Evolutionary conservation across 2,113 vertebrate species (phyloP), one percentile per base, ranked within the genome.

Genomic region (Todiramphus chloris): DNA sequence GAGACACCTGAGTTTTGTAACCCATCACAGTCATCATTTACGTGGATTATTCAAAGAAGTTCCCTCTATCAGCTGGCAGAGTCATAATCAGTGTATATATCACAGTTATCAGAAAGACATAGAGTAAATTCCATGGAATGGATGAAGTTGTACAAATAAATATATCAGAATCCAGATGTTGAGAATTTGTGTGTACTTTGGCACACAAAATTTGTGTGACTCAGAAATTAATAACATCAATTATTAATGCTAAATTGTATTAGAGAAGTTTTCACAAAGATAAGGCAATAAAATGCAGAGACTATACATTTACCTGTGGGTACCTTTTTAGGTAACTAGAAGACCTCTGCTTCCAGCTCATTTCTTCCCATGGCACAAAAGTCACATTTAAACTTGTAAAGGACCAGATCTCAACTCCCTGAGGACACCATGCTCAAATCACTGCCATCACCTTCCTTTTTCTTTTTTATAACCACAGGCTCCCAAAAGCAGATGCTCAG

Each of bases 71-170:
- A 72, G 19, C 11, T 75, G n/a, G 14, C 48, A 81, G 31, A 75
- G 55, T 56, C 10, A 16, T 56, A 75, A 82, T 41, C 48, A 50
- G 18, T 19, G 13, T 46, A n/a, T n/a, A 23, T 12, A 46, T n/a
- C 20, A 44, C 18, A n/a, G 21, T 82, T 44, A 63, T 33, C 41
- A 74, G 13, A 51, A 58, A 82, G 59, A n/a, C 5, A 9, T 28
- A 35, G 25, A 75, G 20, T 2, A n/a, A 66, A 72, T 83, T 46
- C 50, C 43, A 31, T 0, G 0, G 58, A 72, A 83, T 0, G 3
- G 21, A 41, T 70, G 6, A 33, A 69, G 5, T 27, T 3, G 1
- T 23, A 39, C 16, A 43, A 63, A 63, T 23, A 87, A 64, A 64
- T 30, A 58, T 4, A 17, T 31, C 11, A 78, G 44, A 83, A 35